These are phyloP conservation scores for Engraulis encrasicolus DNA, from an alignment of 2,113 vertebrate genomes.

Conservation along the genomic window DNA sequence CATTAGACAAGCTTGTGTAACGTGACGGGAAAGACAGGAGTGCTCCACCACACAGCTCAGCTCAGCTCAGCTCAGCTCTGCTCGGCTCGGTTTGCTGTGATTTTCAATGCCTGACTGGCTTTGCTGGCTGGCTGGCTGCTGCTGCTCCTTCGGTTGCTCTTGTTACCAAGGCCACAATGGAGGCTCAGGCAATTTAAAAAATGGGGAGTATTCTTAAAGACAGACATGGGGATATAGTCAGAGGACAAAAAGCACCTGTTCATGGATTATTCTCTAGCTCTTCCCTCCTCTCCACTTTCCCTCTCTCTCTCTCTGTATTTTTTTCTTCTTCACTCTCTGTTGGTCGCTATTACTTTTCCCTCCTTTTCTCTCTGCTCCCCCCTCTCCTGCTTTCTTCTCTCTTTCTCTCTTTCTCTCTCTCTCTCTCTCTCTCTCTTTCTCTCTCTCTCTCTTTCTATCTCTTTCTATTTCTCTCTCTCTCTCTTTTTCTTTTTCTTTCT, in stretches of 20 bases:
- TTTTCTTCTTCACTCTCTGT: background rate
- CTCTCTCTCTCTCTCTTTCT: slow-evolving; percentile 26
- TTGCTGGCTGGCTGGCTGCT: too few relatives aligned
- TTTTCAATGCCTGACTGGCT: background rate
- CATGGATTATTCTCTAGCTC: background rate
- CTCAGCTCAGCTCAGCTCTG: too few relatives aligned
- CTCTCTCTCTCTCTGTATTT: slow-evolving; percentile 33
- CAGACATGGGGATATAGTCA: background rate
- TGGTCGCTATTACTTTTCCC: background rate
- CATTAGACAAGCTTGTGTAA: background rate
- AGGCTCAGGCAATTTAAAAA: background rate
- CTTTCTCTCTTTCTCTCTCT: slow-evolving; percentile 38
- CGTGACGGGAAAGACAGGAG: background rate
- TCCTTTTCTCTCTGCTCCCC: background rate
- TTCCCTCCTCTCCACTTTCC: slow-evolving; percentile 19
- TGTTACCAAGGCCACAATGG: background rate
- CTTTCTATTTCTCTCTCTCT: background rate
- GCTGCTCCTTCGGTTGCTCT: background rate
- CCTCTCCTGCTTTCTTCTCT: too few relatives aligned
- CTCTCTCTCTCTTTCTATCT: slow-evolving; percentile 20
- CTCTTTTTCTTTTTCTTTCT: background rate
- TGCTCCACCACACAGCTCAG: too few relatives aligned
- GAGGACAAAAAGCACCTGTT: background rate
- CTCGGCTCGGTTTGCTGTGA: background rate
- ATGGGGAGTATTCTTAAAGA: background rate